phyloP scores from a whole-genome alignment of 1,140 invertebrate species.

The Calliopsis andreniformis region DNA sequence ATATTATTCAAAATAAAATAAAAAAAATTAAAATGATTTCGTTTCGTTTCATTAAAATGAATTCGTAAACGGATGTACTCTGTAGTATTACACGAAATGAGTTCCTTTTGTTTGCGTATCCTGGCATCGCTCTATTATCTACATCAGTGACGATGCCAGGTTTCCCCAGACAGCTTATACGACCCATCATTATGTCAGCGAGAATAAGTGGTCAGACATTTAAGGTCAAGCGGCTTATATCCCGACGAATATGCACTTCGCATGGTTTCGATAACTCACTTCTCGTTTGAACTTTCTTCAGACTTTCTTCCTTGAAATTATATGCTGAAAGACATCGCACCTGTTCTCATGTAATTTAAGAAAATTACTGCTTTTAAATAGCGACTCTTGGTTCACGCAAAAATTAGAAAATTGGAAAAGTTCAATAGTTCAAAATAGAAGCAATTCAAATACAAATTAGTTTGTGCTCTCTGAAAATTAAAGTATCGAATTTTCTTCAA shows the following conservation, averaged over 20 bases:
- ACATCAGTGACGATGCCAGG: neutral
- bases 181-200: slow-evolving; percentile 20
- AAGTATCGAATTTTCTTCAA: too few species aligned
- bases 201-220: slow-evolving; percentile 17
- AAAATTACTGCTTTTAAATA: too few species aligned
- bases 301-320: slow-evolving; percentile 29
- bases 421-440: neutral
- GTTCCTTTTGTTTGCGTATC: neutral
- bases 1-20: too few species aligned
- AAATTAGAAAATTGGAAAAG: neutral
- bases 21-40: too few species aligned
- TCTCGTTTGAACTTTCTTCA: slow-evolving; percentile 52
- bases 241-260: slow-evolving; percentile 5
- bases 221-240: slow-evolving; percentile 58
- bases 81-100: neutral
- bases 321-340: slow-evolving; percentile 15
- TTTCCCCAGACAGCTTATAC: neutral
- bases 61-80: neutral
- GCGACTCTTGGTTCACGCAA: too few species aligned
- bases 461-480: too few species aligned
- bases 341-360: neutral
- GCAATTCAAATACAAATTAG: too few species aligned
- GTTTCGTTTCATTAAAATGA: too few species aligned
- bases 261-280: slow-evolving; percentile 56
- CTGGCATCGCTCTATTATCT: slow-evolving; percentile 10